Conservation (phyloP, 2,797 vertebrate genomes). For the Oryzias sinensis region DNA sequence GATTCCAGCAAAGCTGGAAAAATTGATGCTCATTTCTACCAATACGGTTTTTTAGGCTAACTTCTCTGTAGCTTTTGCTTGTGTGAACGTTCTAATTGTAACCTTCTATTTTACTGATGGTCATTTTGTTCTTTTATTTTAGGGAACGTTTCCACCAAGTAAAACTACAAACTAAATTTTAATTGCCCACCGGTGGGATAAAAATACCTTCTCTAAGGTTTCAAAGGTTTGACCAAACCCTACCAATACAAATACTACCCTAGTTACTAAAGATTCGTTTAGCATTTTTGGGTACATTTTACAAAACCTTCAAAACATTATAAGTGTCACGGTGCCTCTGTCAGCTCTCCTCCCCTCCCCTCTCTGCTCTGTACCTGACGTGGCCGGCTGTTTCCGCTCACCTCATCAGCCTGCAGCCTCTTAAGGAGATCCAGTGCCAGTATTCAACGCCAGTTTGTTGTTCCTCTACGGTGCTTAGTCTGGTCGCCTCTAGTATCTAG, state of each 20-base stretch:
- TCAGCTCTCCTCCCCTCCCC: too few relatives aligned
- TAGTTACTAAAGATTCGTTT: constrained; percentile 57
- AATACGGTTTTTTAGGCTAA: neutral
- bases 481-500: too few relatives aligned
- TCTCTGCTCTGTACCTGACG: too few relatives aligned
- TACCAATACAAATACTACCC: constrained; percentile 35
- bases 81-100: too few relatives aligned
- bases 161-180: constrained; percentile 46
- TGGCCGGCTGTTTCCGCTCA: too few relatives aligned
- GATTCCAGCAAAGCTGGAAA: constrained; percentile 8
- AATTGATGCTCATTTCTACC: neutral
- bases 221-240: constrained; percentile 5
- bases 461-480: too few relatives aligned
- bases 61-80: too few relatives aligned
- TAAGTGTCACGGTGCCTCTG: neutral
- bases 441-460: too few relatives aligned
- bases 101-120: neutral
- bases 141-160: constrained; percentile 16
- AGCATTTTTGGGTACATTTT: constrained; percentile 51
- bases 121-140: constrained; percentile 11
- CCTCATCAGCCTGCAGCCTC: too few relatives aligned
- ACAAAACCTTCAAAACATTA: constrained; percentile 41
- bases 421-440: too few relatives aligned
- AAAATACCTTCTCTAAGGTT: constrained; percentile 51
- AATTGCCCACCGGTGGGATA: constrained; percentile 57